These are phyloP conservation scores for Laupala kohalensis DNA, from an alignment of 1,140 invertebrate species.

Conservation along the genomic window DNA sequence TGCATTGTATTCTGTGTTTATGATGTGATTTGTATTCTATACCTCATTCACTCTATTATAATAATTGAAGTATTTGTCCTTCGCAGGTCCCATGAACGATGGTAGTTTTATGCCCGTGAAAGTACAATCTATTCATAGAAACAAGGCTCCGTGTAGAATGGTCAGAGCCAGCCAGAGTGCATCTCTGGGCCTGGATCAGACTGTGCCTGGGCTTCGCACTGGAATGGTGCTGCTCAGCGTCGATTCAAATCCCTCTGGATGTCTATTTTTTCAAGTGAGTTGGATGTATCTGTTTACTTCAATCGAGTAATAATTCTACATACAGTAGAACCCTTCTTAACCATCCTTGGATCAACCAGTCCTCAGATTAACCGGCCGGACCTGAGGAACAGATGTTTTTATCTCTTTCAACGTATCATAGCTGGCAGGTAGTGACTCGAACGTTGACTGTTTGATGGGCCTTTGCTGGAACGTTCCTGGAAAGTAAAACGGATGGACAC, in stretches of 20 bases:
- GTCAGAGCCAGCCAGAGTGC: conserved; percentile 85
- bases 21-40: background rate
- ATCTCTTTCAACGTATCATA: too few species aligned
- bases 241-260: conserved; percentile 44
- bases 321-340: too few species aligned
- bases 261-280: conserved; percentile 62
- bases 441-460: too few species aligned
- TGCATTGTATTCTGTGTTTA: background rate
- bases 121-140: conserved; percentile 77
- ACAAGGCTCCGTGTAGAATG: conserved; percentile 73
- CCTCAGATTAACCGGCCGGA: too few species aligned
- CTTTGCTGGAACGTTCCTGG: too few species aligned
- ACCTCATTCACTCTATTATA: background rate
- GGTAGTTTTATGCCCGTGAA: conserved; percentile 67
- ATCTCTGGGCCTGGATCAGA: conserved; percentile 63
- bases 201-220: conserved; percentile 49
- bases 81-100: conserved; percentile 61
- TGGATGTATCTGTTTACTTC: too few species aligned
- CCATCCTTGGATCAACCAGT: too few species aligned
- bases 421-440: too few species aligned
- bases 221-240: conserved; percentile 65
- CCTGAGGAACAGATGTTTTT: too few species aligned
- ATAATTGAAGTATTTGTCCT: conserved; percentile 7
- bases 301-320: too few species aligned
- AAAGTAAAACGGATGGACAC: too few species aligned